Evolutionary conservation across 2,113 vertebrate species (phyloP).

Genomic region (Ceyx melanurus): DNA sequence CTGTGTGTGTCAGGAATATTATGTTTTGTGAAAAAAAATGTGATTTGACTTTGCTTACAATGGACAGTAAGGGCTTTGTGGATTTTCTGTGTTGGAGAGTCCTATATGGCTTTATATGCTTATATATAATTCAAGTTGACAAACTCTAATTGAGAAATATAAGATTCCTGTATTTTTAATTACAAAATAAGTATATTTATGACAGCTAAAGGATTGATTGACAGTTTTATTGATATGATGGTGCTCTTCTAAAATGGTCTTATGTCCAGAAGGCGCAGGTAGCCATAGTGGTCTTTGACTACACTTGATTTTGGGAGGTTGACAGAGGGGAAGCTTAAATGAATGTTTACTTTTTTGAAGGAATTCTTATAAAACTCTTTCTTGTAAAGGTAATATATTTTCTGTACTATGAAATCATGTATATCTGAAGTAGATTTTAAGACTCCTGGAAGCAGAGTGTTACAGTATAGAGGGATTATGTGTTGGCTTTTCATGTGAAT

Average conservation of each 20-base stretch:
- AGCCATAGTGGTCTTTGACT: constrained; percentile 38
- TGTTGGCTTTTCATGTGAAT: constrained; percentile 48
- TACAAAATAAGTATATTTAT: constrained; percentile 49
- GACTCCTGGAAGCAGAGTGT: constrained; percentile 7
- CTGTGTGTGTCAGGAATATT: not conserved
- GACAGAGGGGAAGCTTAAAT: not conserved
- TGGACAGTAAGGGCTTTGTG: constrained; percentile 45
- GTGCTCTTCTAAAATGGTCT: constrained; percentile 31
- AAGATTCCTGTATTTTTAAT: constrained; percentile 49
- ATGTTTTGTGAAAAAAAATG: constrained; percentile 15
- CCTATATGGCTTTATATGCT: constrained; percentile 49
- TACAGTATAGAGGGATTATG: not conserved
- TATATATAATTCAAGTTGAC: constrained; percentile 17
- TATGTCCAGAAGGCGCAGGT: constrained; percentile 47
- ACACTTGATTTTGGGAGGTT: not conserved
- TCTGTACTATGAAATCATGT: constrained; percentile 66
- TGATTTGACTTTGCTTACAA: constrained; percentile 46
- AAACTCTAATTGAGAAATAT: constrained; percentile 13
- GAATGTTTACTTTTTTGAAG: constrained; percentile 72
- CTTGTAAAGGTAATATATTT: constrained; percentile 78
- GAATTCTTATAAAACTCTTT: constrained; percentile 75
- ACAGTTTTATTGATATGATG: not conserved
- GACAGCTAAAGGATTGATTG: constrained; percentile 1
- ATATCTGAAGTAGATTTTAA: constrained; percentile 66
- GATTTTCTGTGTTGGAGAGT: constrained; percentile 50